Base-by-base conservation (phyloP, 2,888 invertebrate genomes). In the Mamestra brassicae region DNA sequence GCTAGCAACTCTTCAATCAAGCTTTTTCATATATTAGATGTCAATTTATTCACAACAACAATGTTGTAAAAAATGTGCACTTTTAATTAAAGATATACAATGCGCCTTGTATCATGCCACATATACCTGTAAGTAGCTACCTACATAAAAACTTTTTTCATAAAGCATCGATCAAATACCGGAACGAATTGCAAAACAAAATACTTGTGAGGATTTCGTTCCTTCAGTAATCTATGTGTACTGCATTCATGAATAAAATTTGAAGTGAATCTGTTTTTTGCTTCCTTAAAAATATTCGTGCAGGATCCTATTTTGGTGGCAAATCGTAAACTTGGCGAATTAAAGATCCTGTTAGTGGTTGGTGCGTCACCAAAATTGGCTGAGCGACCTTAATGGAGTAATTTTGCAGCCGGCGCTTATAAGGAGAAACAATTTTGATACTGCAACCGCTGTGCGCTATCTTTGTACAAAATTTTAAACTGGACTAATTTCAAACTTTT, bases 301-400 rank as follows among this genome's bases (percentile, higher is more conserved):
- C 38, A 10, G 42, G 6, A 42, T 63, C 52, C 55, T 34, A 70
- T 65, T 80, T 68, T 68, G 72, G 72, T 62, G 11, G 36, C 61
- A 58, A 67, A 64, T 61, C 62, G 66, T 70, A 66, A 34, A 60
- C 45, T 63, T 76, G 71, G 60, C 38, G 2, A 62, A 73, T 71
- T 55, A 45, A 72, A 70, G 47, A 71, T 66, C 71, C 58, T 77
- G 64, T 57, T 62, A 62, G 64, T 61, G 60, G 61, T 62, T 38
- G 42, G 81, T 78, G 71, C 71, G 72, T 84, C 74, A 71, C 76
- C 73, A 71, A 67, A 84, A 63, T 77, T 81, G 74, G 57, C 34
- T 66, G 62, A 72, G 58, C 60, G 73, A 76, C 84, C 79, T 75
- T 72, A 81, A 84, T 84, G 75, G 63, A 65, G 36, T 76, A 72